These are phyloP conservation scores for Podocnemis expansa DNA, from an alignment of 2,113 vertebrate genomes.

Conservation along the genomic window DNA sequence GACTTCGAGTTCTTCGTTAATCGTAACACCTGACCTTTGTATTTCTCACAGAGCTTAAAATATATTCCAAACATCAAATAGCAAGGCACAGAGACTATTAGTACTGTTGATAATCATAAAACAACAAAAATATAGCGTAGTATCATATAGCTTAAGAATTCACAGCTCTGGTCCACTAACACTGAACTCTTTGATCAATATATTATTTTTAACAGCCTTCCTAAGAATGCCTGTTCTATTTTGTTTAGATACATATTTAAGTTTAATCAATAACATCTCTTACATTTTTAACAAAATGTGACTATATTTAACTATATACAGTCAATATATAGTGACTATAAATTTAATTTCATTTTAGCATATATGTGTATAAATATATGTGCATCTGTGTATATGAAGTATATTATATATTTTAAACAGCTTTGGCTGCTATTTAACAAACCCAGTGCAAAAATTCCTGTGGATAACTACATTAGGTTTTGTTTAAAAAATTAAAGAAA, in stretches of 20 bases:
- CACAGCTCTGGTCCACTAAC: constrained; percentile 2
- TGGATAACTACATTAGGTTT: background rate
- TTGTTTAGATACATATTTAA: constrained; percentile 54
- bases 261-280: constrained; percentile 54
- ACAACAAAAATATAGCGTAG: constrained; percentile 53
- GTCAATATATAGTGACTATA: too few species aligned
- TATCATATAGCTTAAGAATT: background rate
- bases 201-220: constrained; percentile 28
- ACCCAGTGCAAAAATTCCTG: background rate
- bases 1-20: constrained; percentile 57
- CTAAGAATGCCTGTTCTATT: background rate
- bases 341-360: background rate
- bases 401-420: background rate
- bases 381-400: background rate
- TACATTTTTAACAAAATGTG: background rate
- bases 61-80: constrained; percentile 33
- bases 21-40: constrained; percentile 48
- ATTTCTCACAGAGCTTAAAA: constrained; percentile 59
- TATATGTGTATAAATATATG: background rate
- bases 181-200: constrained; percentile 40
- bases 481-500: background rate
- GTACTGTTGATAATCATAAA: constrained; percentile 28
- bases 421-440: background rate
- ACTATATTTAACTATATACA: too few species aligned
- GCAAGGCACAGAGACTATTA: constrained; percentile 28